phyloP scores from a whole-genome alignment of 2,888 invertebrate species.

The Papilio protenor region DNA sequence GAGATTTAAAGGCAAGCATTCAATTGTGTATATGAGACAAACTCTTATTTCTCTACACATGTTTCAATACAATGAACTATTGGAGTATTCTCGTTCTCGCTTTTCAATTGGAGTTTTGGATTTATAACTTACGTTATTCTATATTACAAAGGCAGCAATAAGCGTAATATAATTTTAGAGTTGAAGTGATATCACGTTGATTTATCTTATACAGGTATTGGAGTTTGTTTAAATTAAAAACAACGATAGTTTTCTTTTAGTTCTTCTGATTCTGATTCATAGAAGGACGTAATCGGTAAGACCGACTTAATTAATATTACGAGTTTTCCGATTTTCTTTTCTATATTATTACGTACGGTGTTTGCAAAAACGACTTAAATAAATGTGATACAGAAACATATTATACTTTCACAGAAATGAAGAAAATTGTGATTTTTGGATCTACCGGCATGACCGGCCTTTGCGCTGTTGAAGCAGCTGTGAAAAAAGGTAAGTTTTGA shows the following conservation, averaged over 20 bases:
- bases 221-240: slow-evolving; percentile 7
- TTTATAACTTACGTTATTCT: background rate
- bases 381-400: slow-evolving; percentile 20
- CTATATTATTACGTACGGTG: background rate
- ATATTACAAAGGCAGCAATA: background rate
- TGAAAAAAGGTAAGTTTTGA: slow-evolving; percentile 88
- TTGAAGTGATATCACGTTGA: background rate
- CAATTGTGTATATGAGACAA: background rate
- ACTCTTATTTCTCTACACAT: background rate
- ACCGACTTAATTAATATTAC: background rate
- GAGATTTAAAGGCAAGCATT: background rate
- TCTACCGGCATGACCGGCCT: slow-evolving; percentile 93
- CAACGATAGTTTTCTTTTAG: background rate
- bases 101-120: background rate
- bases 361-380: background rate
- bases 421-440: slow-evolving; percentile 92
- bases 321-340: background rate
- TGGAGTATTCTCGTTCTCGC: background rate
- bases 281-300: slow-evolving; percentile 22
- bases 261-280: background rate
- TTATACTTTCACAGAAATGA: slow-evolving; percentile 80
- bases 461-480: slow-evolving; percentile 89
- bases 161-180: background rate
- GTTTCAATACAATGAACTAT: slow-evolving; percentile 2
- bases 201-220: background rate